Conservation (phyloP, 2,797 vertebrate species). For the Ceyx erithaca region DNA sequence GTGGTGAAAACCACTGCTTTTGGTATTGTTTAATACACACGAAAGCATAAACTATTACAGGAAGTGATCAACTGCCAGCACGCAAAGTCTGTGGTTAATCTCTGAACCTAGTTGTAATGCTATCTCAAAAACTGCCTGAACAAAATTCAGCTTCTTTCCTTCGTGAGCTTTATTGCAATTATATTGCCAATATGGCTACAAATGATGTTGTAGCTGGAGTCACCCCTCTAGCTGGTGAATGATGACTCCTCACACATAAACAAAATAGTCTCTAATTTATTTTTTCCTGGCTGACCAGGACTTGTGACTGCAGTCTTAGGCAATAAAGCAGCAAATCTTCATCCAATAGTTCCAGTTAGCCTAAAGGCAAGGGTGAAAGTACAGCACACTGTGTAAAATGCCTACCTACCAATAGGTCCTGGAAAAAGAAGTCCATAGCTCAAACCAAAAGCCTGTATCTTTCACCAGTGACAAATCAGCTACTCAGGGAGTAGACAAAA, state of each 20-base stretch:
- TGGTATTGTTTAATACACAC: neutral
- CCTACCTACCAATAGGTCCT: neutral
- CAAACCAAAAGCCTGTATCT: neutral
- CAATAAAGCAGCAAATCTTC: neutral
- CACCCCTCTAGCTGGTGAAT: neutral
- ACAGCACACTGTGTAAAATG: neutral
- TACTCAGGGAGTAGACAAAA: neutral
- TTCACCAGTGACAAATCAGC: neutral
- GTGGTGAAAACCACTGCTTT: slow-evolving; percentile 2
- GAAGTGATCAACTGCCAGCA: neutral
- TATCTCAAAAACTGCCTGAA: neutral
- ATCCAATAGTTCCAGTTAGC: neutral
- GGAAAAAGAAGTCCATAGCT: neutral
- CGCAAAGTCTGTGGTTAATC: neutral
- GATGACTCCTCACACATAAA: neutral
- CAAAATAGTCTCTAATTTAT: neutral
- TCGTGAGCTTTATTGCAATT: neutral
- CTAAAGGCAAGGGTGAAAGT: neutral
- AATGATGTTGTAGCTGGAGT: neutral
- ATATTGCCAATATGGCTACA: neutral
- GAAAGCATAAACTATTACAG: neutral
- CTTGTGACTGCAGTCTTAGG: neutral
- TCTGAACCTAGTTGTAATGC: neutral
- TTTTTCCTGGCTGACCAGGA: neutral
- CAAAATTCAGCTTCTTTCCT: neutral